These are phyloP conservation scores for Pionites leucogaster DNA, from an alignment of 2,113 vertebrate genomes.

Conservation along the genomic window DNA sequence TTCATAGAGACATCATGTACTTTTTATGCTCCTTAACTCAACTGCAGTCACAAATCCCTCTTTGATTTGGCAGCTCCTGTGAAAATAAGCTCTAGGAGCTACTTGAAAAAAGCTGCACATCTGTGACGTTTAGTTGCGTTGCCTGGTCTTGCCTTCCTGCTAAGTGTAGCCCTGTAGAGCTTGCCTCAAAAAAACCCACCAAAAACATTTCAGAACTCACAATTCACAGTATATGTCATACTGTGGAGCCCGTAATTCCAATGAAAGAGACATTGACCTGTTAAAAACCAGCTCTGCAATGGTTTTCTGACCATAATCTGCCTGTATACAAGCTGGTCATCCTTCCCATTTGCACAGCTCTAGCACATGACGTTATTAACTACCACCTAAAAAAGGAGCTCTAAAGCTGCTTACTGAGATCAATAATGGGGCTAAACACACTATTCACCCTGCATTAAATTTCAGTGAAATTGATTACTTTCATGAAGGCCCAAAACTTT, in stretches of 20 bases:
- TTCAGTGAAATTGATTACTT: not conserved
- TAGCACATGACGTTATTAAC: not conserved
- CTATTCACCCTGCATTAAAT: not conserved
- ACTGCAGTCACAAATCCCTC: slow-evolving; percentile 55
- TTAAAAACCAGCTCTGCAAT: not conserved
- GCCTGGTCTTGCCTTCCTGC: not conserved
- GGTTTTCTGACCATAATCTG: not conserved
- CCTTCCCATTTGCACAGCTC: not conserved
- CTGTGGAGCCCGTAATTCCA: not conserved
- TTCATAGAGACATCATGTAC: slow-evolving; percentile 58
- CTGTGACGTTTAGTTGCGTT: not conserved
- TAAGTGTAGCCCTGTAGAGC: not conserved
- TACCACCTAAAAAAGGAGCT: accelerated
- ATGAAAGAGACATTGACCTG: not conserved
- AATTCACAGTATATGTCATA: not conserved
- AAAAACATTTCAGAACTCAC: not conserved
- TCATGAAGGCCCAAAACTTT: not conserved
- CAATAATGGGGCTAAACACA: not conserved
- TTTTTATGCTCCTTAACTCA: slow-evolving; percentile 48
- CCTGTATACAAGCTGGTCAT: not conserved
- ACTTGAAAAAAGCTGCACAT: slow-evolving; percentile 18
- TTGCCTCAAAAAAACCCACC: not conserved
- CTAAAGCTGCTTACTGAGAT: not conserved
- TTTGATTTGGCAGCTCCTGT: slow-evolving; percentile 51
- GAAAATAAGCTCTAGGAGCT: slow-evolving; percentile 39